These are phyloP conservation scores for Sarcophilus harrisii DNA, from an alignment of 2,797 vertebrate genomes.

Conservation along the genomic window DNA sequence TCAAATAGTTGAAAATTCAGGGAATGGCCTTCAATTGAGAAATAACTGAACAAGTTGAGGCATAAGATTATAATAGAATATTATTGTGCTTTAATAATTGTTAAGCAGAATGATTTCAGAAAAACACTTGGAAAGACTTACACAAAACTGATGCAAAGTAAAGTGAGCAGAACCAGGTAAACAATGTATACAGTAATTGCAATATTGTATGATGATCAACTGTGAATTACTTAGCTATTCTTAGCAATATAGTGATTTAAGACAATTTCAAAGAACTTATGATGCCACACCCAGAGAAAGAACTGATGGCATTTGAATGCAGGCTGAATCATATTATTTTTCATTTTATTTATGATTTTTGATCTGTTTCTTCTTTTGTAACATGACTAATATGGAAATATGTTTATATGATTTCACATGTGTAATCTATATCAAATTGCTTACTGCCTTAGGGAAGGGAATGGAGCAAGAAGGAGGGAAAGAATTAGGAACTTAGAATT, in stretches of 20 bases:
- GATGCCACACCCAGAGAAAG: not conserved
- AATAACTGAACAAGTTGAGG: not conserved
- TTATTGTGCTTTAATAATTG: not conserved
- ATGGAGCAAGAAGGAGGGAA: not conserved
- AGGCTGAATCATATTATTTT: not conserved
- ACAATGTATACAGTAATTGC: not conserved
- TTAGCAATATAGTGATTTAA: not conserved
- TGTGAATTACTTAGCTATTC: not conserved
- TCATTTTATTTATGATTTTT: not conserved
- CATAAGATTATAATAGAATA: not conserved
- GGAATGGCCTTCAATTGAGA: not conserved
- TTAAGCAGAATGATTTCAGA: not conserved
- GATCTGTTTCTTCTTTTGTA: not conserved
- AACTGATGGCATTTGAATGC: not conserved
- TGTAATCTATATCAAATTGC: not conserved
- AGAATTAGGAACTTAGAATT: not conserved
- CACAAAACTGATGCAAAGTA: not conserved
- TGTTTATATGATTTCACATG: not conserved
- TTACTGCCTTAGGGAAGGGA: not conserved
- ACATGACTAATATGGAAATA: not conserved
- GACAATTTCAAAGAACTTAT: not conserved
- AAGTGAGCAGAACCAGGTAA: not conserved
- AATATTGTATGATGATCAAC: not conserved
- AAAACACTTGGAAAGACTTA: not conserved
- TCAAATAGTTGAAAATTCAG: not conserved